Conservation (phyloP, 2,888 invertebrate genomes). For the Philereme transversata region DNA sequence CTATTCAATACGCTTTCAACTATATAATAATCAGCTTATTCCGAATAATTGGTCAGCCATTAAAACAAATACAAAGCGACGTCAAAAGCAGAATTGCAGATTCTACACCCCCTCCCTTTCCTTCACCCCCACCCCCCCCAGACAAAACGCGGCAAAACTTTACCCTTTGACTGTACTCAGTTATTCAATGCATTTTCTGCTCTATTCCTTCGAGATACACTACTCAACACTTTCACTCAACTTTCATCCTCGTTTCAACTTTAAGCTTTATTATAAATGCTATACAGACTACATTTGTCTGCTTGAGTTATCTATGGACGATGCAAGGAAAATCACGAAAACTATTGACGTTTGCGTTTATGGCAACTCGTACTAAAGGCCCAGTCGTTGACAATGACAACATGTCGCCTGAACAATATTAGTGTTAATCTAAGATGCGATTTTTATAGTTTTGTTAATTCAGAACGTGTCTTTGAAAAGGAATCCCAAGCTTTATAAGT, state of each 20-base stretch:
- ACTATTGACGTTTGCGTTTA: too few relatives aligned
- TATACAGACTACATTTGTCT: constrained; percentile 13
- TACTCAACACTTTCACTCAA: neutral
- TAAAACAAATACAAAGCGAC: constrained; percentile 3
- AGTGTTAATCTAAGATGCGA: too few relatives aligned
- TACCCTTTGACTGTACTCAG: constrained; percentile 10
- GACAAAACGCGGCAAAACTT: neutral
- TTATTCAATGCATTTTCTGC: constrained; percentile 14
- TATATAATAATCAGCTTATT: neutral
- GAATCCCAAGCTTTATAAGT: too few relatives aligned
- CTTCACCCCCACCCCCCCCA: neutral
- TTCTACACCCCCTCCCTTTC: too few relatives aligned
- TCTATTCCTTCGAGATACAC: constrained; percentile 16
- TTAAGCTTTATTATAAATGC: constrained; percentile 16
- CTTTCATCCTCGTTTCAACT: constrained; percentile 1
- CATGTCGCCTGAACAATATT: too few relatives aligned
- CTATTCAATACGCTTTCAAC: too few relatives aligned
- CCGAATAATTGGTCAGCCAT: neutral
- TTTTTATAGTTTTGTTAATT: too few relatives aligned
- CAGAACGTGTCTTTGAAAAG: too few relatives aligned
- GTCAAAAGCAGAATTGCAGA: constrained; percentile 1
- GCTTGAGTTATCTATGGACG: neutral
- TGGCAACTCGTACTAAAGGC: too few relatives aligned
- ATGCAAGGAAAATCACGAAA: too few relatives aligned
- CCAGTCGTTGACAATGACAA: too few relatives aligned